Base-by-base conservation (phyloP, 2,797 vertebrate genomes). In the Acanthornis magna region DNA sequence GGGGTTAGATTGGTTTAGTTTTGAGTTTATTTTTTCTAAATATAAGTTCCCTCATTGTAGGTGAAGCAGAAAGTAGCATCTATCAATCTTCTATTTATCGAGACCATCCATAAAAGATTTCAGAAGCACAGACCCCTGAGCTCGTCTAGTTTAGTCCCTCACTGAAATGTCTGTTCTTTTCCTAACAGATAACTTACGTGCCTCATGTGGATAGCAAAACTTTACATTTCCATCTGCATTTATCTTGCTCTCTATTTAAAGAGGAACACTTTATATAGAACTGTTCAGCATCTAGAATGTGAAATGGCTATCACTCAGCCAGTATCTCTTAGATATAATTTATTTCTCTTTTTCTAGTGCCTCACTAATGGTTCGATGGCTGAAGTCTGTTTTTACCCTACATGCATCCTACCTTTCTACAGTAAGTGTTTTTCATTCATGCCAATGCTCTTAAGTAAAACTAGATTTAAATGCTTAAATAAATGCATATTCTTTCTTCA, bases 371-470 rank as follows among this genome's bases (percentile, higher is more conserved):
- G 98, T 99, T 60, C 98, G 98, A 65, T 99, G 99, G 99, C 96
- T 99, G 60, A 99, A 99, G 94, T 98, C 98, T 20, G 98, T 99
- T 60, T 97, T 99, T 43, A 97, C 98, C 36, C 97, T 99, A 65
- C 99, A 99, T 92, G 98, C 99, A 26, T 99, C 99, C 22, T 99
- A 99, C 95, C 97, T 99, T 73, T 99, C 99, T 88, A 99, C 99
- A 71, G 99, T 99, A 98, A 99, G 99, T 98, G 60, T 54, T 53
- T 77, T 61, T 61, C 17, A 13, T 70, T 86, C 9, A 16, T 58
- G 45, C 45, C 78, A 50, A 72, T 38, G 43, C 5, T 36, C 1
- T 12, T 55, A 61, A 34, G 17, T 80, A 40, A 76, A 88, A 63
- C 18, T 38, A 55, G 30, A n/a, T 57, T 73, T 65, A 85, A 82